Base-by-base conservation (phyloP, 2,888 invertebrate genomes). In the Phragmatobia fuliginosa region DNA sequence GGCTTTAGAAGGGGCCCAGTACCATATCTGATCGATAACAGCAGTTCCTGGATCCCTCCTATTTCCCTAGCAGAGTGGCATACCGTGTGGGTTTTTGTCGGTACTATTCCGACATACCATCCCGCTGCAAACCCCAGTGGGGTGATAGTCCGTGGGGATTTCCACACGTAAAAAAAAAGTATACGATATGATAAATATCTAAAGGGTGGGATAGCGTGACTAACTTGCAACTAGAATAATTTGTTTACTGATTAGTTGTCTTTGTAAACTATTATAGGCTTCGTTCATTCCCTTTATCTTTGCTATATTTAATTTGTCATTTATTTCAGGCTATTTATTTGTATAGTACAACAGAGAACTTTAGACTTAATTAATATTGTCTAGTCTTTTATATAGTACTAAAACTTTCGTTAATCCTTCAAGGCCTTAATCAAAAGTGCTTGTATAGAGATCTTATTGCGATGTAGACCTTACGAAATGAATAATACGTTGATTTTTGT, bases 161-260 rank as follows among this genome's bases (percentile, higher is more conserved):
- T n/a, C n/a, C n/a, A n/a, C n/a, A n/a, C n/a, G n/a, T n/a, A n/a
- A n/a, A n/a, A n/a, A n/a, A n/a, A n/a, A n/a, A n/a, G n/a, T n/a
- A n/a, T n/a, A n/a, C n/a, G 72, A 75, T 71, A 78, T 82, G 81
- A 84, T 85, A 79, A 83, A 87, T 84, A 82, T 75, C 79, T 77
- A 67, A 75, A 82, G 76, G 74, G 74, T 59, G 78, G n/a, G 78
- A 73, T 87, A 81, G 86, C 88, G 87, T 87, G 86, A 83, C 87
- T 82, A 84, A 84, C 83, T 86, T 71, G 76, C 81, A 87, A 86
- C 83, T 82, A 77, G 78, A 81, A 83, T 80, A 83, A 83, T 85
- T 81, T 82, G 83, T 85, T 85, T 72, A 70, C 79, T 84, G 87
- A 87, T 84, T 78, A 79, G 83, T 78, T 78, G 81, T 81, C 82